Base-by-base conservation (phyloP, 2,888 invertebrate genomes). In the Cephonodes hylas region DNA sequence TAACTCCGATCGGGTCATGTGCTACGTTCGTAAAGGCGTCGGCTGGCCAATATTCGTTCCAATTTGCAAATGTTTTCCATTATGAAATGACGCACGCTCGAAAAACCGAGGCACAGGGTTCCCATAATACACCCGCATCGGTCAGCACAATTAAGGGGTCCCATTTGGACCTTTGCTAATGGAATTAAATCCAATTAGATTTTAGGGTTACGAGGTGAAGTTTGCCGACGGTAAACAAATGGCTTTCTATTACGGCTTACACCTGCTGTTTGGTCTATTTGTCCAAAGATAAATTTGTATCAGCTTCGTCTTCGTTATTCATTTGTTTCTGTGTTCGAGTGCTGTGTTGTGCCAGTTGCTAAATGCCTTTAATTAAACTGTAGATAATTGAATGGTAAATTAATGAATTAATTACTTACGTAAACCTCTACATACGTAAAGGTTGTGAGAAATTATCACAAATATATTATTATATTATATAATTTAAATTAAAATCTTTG, bases 181-280 rank as follows among this genome's bases (percentile, higher is more conserved):
- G 91, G 91, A 91, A 91, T 91, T 90, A 89, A 90, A 91, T 90
- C 90, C 91, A 91, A 91, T 91, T 92, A 91, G 89, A 90, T 89
- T 90, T 90, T 86, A 90, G 88, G 88, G 90, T 89, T 89, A 90
- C 88, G 88, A 88, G 89, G 89, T 89, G 89, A 88, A 89, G 85
- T 89, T 89, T 88, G 84, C 85, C 83, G 81, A 81, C 85, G 82
- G 88, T 85, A 87, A 88, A 89, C 89, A 91, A 91, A 89, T 90
- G 84, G 85, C 79, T 81, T 81, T 83, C 83, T 81, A 86, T 83
- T 86, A 85, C 78, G 82, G 82, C 77, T 79, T 82, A 81, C 85
- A 86, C 84, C 89, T 88, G 88, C 80, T 82, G 81, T 81, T 77
- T 77, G 75, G 77, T 79, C 81, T 81, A 77, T 84, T 84, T 80